Base-by-base conservation (phyloP, 2,113 vertebrate species). In the Phodopus roborovskii region DNA sequence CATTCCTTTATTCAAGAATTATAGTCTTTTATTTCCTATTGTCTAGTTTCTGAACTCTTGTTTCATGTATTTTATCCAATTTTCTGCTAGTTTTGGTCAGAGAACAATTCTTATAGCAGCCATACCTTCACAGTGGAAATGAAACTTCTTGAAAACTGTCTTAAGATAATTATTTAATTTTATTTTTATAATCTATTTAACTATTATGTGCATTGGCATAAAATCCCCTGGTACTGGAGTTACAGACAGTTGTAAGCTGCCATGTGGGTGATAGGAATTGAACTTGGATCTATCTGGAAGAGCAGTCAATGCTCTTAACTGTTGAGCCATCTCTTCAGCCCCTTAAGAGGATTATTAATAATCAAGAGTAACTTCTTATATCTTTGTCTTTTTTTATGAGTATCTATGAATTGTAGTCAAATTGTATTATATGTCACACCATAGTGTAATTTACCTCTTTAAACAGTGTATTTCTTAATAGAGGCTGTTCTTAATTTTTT, bases 121-220 rank as follows among this genome's bases (percentile, higher is more conserved):
- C 66, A 83, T 68, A 85, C 6, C 12, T 88, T 91, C 11, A 30
- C 56, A 10, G 20, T 70, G 48, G 30, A 87, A n/a, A 30, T 83
- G 3, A 62, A 78, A 88, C 30, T 79, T 45, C 6, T 88, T 71
- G 39, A 20, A 92, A n/a, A 42, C 16, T 77, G 45, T 88, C 87
- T 84, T 36, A 53, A 83, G n/a, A 77, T 68, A 77, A 90, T 82
- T 88, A 71, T 82, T 88, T 74, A 77, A 87, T 82, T 87, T 56
- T 56, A 75, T 87, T 56, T 56, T 56, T 71, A 71, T n/a, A 71
- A 71, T 71, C 19, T 33, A 70, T n/a, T 70, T n/a, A 71, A 71
- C 16, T n/a, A n/a, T n/a, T n/a, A 20, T n/a, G 6, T 71, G 17
- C 68, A n/a, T 71, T 71, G 36, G 68, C 16, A n/a, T 71, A 36